Evolutionary conservation across 2,888 invertebrate species (phyloP).

Genomic region (Heliconius ethilla): DNA sequence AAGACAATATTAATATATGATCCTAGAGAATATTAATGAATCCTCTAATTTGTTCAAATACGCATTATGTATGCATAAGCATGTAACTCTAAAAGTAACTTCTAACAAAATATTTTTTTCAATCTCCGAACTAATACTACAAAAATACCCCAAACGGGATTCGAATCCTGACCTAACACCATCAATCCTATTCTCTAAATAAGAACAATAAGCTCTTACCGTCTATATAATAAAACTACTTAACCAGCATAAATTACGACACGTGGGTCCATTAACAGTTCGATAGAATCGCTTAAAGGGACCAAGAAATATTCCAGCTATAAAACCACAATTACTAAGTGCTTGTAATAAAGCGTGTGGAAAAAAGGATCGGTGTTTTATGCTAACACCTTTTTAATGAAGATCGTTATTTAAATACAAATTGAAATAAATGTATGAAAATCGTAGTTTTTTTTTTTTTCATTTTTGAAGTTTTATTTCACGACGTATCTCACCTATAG

Average conservation of each 20-base stretch:
- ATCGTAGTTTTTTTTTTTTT: background rate
- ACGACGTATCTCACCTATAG: too few relatives aligned
- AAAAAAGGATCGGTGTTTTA: conserved; percentile 41
- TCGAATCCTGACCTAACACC: background rate
- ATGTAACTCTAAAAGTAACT: too few relatives aligned
- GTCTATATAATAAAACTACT: background rate
- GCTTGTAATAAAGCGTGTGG: conserved; percentile 53
- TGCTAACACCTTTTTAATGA: conserved; percentile 29
- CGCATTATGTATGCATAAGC: too few relatives aligned
- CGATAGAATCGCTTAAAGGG: conserved; percentile 42
- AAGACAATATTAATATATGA: too few relatives aligned
- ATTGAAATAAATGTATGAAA: conserved; percentile 31
- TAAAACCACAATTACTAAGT: conserved; percentile 55
- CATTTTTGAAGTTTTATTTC: too few relatives aligned
- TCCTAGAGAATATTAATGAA: too few relatives aligned
- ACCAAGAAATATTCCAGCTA: conserved; percentile 45
- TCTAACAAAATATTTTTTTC: too few relatives aligned
- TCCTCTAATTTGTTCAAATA: too few relatives aligned
- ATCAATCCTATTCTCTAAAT: background rate
- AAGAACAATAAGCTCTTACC: background rate
- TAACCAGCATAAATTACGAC: conserved; percentile 3
- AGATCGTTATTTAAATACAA: conserved; percentile 17
- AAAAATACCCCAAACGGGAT: background rate
- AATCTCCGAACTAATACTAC: too few relatives aligned
- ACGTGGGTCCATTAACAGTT: conserved; percentile 40